Conservation (phyloP, 2,888 invertebrate genomes). For the Drosophila fulvimacula region DNA sequence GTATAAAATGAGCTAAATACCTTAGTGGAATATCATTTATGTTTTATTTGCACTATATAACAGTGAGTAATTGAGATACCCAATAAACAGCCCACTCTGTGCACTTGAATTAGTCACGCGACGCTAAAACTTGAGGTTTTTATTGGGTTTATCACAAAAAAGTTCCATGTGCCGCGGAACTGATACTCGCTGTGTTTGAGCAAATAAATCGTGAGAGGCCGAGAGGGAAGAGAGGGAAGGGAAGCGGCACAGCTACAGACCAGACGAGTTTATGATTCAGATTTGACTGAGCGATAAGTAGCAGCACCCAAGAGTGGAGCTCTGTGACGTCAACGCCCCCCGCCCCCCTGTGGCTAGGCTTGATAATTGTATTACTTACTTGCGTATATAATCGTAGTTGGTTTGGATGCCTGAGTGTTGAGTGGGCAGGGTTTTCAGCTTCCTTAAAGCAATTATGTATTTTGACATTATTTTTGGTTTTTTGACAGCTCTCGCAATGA, state of each 20-base stretch:
- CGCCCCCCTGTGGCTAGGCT: no score
- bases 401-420: slow-evolving; percentile 10
- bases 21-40: not conserved
- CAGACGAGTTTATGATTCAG: slow-evolving; percentile 33
- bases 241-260: slow-evolving; percentile 2
- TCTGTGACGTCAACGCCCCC: slow-evolving; percentile 18
- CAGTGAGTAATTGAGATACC: not conserved
- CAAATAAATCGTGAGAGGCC: not conserved
- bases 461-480: slow-evolving; percentile 31
- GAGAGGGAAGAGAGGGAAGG: not conserved
- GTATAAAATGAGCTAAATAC: not conserved
- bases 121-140: slow-evolving; percentile 35
- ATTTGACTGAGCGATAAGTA: slow-evolving; percentile 26
- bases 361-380: slow-evolving; percentile 55
- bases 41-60: slow-evolving; percentile 2
- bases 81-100: slow-evolving; percentile 38
- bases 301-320: not conserved
- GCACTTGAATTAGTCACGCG: slow-evolving; percentile 66
- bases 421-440: not conserved
- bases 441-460: slow-evolving; percentile 12
- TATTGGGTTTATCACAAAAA: slow-evolving; percentile 23
- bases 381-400: slow-evolving; percentile 39
- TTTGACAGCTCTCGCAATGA: slow-evolving; percentile 29
- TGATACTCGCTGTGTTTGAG: slow-evolving; percentile 17
- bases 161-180: slow-evolving; percentile 2